Evolutionary conservation across 2,797 vertebrate genomes (phyloP).

Genomic region (Pantherophis alleghaniensis): DNA sequence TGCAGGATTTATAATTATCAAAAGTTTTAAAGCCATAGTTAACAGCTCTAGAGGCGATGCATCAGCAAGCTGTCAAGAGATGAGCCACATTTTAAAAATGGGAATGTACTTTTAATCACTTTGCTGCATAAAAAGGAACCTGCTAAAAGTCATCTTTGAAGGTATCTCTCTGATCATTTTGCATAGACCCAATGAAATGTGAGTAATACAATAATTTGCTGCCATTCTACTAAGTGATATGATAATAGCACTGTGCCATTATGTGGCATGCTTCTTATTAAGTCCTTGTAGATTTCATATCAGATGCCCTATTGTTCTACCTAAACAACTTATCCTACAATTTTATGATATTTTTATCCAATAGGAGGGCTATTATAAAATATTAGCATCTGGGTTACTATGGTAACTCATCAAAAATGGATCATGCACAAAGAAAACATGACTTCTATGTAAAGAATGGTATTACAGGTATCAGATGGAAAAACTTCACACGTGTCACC

Average conservation of each 20-base stretch:
- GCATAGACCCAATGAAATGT: constrained; percentile 62
- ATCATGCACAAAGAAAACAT: constrained; percentile 57
- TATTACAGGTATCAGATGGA: constrained; percentile 33
- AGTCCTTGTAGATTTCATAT: constrained; percentile 66
- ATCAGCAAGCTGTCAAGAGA: constrained; percentile 63
- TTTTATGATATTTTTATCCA: constrained; percentile 69
- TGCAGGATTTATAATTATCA: constrained; percentile 68
- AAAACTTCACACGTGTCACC: constrained; percentile 39
- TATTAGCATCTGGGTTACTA: constrained; percentile 52
- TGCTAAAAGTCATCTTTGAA: constrained; percentile 66
- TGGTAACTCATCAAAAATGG: constrained; percentile 60
- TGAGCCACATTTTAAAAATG: constrained; percentile 63
- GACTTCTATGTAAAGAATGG: constrained; percentile 35
- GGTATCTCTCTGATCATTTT: constrained; percentile 60
- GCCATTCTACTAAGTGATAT: constrained; percentile 68
- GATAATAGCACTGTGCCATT: constrained; percentile 67
- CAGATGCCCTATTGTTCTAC: constrained; percentile 65
- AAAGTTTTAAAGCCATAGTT: constrained; percentile 67
- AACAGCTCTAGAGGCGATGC: constrained; percentile 64
- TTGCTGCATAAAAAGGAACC: constrained; percentile 59
- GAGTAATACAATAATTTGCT: constrained; percentile 72
- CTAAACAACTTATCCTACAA: constrained; percentile 69
- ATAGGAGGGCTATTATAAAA: constrained; percentile 60
- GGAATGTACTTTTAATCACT: constrained; percentile 69
- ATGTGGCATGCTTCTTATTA: constrained; percentile 67